Evolutionary conservation across 2,888 invertebrate genomes (phyloP), one percentile per base, ranked within the genome.

Genomic region (Brachyptera risi): DNA sequence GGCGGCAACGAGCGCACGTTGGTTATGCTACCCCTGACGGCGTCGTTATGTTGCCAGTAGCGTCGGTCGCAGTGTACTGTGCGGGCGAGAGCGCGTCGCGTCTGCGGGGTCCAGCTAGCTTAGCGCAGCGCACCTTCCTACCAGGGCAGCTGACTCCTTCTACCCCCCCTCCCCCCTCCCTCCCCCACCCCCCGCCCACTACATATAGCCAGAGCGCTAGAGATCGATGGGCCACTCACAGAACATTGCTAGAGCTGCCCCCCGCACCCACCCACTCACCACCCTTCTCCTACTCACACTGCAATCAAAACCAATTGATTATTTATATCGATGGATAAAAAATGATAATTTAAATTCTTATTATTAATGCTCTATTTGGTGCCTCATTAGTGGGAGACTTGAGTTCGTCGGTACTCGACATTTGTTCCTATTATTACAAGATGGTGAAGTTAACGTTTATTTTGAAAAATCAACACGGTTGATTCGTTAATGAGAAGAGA

Each of bases 161-260:
- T 24, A 11, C 50, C 13, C 3, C 24, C 23, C 23, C 13, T 17
- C 50, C 35, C 54, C 19, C 54, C 17, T 11, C 2, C 27, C 31
- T 17, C 51, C 27, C 7, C 4, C 27, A 27, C 51, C 5, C 24
- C 21, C 54, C 3, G 31, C 54, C 50, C 11, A 11, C 21, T 11
- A 15, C 17, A 35, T 19, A 3, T 17, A 19, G 35, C 54, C 37
- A 47, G 47, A 21, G 37, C n/a, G n/a, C 44, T 19, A 19, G 31
- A 54, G 35, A 54, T 54, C 54, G 54, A 54, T 54, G 54, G 54
- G 54, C 47, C 47, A 47, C 47, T 47, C 47, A 47, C 47, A 47
- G 47, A 47, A 47, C 47, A 47, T 47, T 21, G 47, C 47, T 24
- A 19, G 4, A 42, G 47, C 47, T 47, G 24, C 47, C 47, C 47